phyloP scores from a whole-genome alignment of 2,797 vertebrate genomes.

The Ispidina lecontei region DNA sequence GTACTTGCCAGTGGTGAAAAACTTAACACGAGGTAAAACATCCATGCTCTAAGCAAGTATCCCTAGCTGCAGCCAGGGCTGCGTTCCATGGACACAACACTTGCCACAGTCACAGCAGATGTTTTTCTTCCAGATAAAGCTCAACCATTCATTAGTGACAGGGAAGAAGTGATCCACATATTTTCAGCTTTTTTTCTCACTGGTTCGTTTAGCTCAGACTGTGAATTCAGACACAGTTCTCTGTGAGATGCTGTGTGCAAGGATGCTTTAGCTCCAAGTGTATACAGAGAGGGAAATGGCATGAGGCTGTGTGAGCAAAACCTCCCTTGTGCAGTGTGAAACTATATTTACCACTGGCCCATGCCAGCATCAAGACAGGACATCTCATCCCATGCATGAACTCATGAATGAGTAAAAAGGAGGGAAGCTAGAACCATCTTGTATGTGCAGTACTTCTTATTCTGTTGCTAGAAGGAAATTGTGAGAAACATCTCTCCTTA shows the following conservation, averaged over 20 bases:
- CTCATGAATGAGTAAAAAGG: background rate
- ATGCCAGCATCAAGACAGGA: background rate
- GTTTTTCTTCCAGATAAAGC: background rate
- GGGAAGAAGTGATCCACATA: background rate
- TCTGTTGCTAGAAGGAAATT: background rate
- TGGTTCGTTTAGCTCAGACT: background rate
- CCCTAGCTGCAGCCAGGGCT: background rate
- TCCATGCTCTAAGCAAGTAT: background rate
- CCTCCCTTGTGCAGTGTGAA: background rate
- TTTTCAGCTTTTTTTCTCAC: background rate
- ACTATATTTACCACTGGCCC: background rate
- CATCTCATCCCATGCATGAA: background rate
- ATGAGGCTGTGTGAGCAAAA: background rate
- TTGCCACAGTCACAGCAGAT: background rate
- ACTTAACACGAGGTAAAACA: background rate
- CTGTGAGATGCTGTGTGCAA: background rate
- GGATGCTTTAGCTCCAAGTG: background rate
- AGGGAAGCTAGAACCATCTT: background rate
- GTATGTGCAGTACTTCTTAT: background rate
- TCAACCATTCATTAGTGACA: background rate
- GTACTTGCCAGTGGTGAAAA: background rate
- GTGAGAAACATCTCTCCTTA: background rate
- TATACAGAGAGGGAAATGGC: background rate
- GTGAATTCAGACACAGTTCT: background rate
- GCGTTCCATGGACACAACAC: background rate